Percentiles rank a stretch among this genome's conserved stretches.
phyloP scores from a whole-genome alignment of 2,888 invertebrate species.

The Spialia ferax region DNA sequence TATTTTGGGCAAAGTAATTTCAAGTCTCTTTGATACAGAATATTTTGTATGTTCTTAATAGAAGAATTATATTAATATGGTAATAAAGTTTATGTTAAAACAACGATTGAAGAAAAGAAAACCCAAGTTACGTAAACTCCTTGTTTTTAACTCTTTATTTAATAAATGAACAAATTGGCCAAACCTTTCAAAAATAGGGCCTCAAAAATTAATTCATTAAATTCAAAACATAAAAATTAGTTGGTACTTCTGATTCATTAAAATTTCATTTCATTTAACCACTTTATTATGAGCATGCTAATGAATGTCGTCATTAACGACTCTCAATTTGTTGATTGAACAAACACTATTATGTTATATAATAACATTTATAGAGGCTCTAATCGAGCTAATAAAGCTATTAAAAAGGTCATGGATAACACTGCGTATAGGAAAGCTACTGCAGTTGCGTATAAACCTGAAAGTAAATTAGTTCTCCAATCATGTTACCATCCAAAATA shows the following conservation, averaged over 20 bases:
- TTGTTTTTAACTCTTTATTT: too few species aligned
- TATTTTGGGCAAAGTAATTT: too few species aligned
- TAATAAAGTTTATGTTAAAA: too few species aligned
- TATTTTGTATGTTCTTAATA: too few species aligned
- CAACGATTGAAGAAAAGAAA: too few species aligned
- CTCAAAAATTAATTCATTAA: too few species aligned
- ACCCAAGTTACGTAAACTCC: too few species aligned
- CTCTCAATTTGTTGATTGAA: constrained; percentile 13
- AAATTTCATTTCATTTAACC: not conserved
- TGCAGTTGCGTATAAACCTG: not conserved
- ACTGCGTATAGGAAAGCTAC: not conserved
- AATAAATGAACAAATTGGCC: too few species aligned
- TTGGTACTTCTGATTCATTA: not conserved
- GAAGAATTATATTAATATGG: too few species aligned
- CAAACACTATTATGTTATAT: not conserved
- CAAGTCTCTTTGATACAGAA: too few species aligned
- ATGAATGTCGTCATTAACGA: not conserved
- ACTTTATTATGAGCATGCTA: not conserved
- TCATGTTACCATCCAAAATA: constrained; percentile 8
- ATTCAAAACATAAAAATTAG: not conserved
- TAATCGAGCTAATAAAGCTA: not conserved
- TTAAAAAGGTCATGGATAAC: not conserved
- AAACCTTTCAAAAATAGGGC: too few species aligned
- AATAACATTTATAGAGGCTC: not conserved
- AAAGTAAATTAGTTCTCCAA: not conserved